These are phyloP conservation scores for Pyralis farinalis DNA, from an alignment of 2,888 invertebrate genomes.

Conservation along the genomic window DNA sequence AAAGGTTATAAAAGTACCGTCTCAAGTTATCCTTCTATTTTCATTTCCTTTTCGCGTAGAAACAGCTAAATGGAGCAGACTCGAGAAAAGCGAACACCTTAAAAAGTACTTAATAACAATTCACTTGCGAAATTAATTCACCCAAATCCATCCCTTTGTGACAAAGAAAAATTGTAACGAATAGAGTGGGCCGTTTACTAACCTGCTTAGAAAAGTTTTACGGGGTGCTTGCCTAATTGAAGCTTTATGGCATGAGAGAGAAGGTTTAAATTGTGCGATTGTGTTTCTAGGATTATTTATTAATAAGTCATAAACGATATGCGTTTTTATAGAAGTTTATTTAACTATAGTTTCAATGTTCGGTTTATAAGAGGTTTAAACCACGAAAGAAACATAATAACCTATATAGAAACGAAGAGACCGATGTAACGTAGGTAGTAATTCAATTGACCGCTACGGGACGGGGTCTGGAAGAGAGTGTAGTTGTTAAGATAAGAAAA, in stretches of 20 bases:
- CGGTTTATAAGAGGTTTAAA: too few relatives aligned
- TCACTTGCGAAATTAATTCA: constrained; percentile 64
- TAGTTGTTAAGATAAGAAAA: too few relatives aligned
- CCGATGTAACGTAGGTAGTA: too few relatives aligned
- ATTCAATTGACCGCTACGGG: too few relatives aligned
- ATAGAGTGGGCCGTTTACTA: constrained; percentile 52
- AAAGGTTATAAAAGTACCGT: constrained; percentile 1
- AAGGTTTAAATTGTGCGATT: constrained; percentile 24
- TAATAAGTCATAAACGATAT: constrained; percentile 19
- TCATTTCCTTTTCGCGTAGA: neutral
- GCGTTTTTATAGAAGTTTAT: too few relatives aligned
- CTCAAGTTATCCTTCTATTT: constrained; percentile 9
- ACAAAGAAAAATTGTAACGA: constrained; percentile 77
- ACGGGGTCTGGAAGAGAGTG: too few relatives aligned
- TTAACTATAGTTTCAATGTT: too few relatives aligned
- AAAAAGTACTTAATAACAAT: constrained; percentile 54
- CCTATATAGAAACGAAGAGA: too few relatives aligned
- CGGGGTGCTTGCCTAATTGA: constrained; percentile 14
- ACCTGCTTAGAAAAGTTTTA: constrained; percentile 52
- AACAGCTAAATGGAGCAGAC: constrained; percentile 27
- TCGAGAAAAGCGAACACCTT: constrained; percentile 33
- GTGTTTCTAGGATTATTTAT: constrained; percentile 17
- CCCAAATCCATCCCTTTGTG: constrained; percentile 69
- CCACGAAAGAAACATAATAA: too few relatives aligned
- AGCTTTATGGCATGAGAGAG: constrained; percentile 13